Evolutionary conservation across 2,888 invertebrate species (phyloP), one percentile per base, ranked within the genome.

Genomic region (Agrypnus murinus): DNA sequence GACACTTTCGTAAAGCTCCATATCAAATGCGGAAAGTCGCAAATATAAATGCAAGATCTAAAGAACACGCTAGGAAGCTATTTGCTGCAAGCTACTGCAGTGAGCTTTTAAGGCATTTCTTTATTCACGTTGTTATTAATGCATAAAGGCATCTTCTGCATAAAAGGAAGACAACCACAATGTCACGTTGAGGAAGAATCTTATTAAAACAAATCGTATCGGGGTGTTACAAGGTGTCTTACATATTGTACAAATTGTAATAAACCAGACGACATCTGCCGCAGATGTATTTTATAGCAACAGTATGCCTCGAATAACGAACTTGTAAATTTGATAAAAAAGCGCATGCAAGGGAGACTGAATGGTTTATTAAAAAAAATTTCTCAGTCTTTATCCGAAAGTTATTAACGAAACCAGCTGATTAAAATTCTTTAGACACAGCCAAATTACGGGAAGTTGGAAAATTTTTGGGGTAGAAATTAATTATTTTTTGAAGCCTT

Each of bases 181-280:
- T 17, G 17, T 19, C 32, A 70, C 55, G 69, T 60, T 40, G 55
- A 19, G 58, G 57, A 50, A 55, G 57, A 66, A 60, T 60, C 75
- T 75, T 77, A 77, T 77, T 77, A 77, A 76, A 75, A 73, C 69
- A 75, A 74, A 75, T 74, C 72, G 76, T 75, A 71, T 73, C 55
- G 55, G 64, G 73, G 73, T 59, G 73, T 65, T 65, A 75, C 77
- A 74, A 74, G 75, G 76, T 78, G 76, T 77, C 77, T 74, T 77
- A 77, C 77, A 77, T 76, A 79, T 77, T 73, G 75, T 71, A 71
- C 72, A 76, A 76, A 73, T 76, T 68, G 70, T 73, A 77, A 77
- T 78, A 78, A 75, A 74, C 75, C 71, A 74, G 62, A 73, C 72
- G 67, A 71, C 71, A 72, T 63, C 69, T 68, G 72, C 74, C 68